Evolutionary conservation across 2,113 vertebrate species (phyloP), one percentile per base, ranked within the genome.

Genomic region (Epinephelus fuscoguttatus): DNA sequence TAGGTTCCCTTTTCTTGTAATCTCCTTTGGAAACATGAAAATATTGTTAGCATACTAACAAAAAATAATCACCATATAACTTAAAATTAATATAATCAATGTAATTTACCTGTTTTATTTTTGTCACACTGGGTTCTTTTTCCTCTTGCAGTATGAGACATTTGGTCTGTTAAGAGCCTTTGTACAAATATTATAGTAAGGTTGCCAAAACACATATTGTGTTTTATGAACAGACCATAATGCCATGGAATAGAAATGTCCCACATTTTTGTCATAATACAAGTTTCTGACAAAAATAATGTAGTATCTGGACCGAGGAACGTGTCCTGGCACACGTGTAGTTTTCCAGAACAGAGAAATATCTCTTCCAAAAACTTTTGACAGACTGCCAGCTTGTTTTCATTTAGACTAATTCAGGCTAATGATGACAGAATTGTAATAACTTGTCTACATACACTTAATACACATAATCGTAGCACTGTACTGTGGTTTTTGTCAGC

Each of bases 141-240:
- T 74, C 33, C 45, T 23, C 14, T 50, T 19, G 47, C 42, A 60
- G 12, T 19, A 15, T 67, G 19, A 42, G 47, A 68, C 11, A 61
- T 70, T 70, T 27, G 14, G 49, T 42, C 50, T 66, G 49, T 76
- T 67, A 47, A 47, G 25, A 75, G 19, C 27, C 30, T 53, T 14
- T 75, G 1, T 40, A 53, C 21, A 19, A 25, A 52, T 62, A 61
- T 74, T 74, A 59, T 14, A 33, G 42, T 21, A n/a, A 23, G 2
- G 0, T 25, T n/a, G 52, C 53, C 52, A 56, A 71, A 71, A 18
- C 9, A 72, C 27, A 59, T 19, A 30, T 50, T 30, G 4, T 30
- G 45, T 40, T 56, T 40, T 40, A 50, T 74, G 18, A 59, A 27
- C 2, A 59, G 53, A 19, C 27, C 17, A 21, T 63, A 6, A 40